These are phyloP conservation scores for Sarotherodon lohbergeri DNA, from an alignment of 2,113 vertebrate species.

Conservation along the genomic window DNA sequence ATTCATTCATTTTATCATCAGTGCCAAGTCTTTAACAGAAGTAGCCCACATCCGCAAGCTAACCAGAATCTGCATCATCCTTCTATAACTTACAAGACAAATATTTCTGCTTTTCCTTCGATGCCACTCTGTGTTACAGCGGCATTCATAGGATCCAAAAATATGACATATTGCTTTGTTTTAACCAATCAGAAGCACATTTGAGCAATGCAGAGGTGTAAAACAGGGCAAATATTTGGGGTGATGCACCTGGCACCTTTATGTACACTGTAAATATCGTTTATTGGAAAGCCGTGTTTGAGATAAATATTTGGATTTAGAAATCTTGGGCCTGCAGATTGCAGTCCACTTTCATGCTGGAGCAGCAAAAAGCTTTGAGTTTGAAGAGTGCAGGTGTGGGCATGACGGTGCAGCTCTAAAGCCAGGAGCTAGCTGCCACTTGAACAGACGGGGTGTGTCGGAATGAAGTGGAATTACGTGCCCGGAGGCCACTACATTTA, in stretches of 20 bases:
- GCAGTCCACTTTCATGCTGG: not conserved
- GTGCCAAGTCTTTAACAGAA: not conserved
- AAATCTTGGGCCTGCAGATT: not conserved
- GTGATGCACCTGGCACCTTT: not conserved
- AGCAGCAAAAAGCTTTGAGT: not conserved
- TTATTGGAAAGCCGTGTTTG: not conserved
- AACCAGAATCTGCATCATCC: not conserved
- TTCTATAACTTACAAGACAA: not conserved
- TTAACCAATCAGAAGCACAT: not conserved
- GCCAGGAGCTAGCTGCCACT: not conserved
- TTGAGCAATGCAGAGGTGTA: not conserved
- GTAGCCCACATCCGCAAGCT: rapidly evolving
- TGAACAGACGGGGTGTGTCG: not conserved
- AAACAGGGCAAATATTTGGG: not conserved
- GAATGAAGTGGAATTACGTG: not conserved
- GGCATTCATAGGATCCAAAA: not conserved
- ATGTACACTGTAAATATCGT: not conserved
- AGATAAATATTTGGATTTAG: not conserved
- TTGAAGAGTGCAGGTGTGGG: not conserved
- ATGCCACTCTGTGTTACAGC: not conserved
- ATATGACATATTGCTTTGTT: not conserved
- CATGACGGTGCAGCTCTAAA: not conserved
- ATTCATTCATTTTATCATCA: not conserved
- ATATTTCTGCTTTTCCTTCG: not conserved
- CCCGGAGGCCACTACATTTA: not conserved